phyloP scores from a whole-genome alignment of 2,797 vertebrate genomes.

The Ficedula albicollis region DNA sequence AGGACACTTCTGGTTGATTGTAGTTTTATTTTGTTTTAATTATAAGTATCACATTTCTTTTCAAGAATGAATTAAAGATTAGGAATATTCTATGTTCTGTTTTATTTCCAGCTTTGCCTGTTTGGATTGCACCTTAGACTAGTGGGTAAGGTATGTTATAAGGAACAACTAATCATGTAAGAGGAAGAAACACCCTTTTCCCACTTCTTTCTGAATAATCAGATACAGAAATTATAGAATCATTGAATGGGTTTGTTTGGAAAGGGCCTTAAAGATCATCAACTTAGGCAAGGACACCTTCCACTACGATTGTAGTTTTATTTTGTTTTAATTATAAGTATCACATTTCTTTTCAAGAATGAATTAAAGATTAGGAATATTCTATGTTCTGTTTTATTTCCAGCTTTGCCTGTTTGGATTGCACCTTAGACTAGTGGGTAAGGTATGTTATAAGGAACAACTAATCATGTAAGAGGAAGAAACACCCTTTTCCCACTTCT shows the following conservation, averaged over 20 bases:
- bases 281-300: too few species aligned
- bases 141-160: neutral
- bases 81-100: neutral
- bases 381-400: neutral
- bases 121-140: neutral
- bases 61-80: neutral
- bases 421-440: fast-evolving
- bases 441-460: neutral
- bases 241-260: neutral
- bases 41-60: neutral
- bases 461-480: neutral
- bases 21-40: neutral
- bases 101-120: neutral
- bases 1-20: neutral
- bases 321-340: neutral
- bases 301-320: neutral
- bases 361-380: neutral
- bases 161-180: neutral
- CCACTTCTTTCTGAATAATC: neutral
- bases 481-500: neutral
- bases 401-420: neutral
- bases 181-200: neutral
- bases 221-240: neutral
- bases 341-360: neutral
- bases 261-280: neutral